These are phyloP conservation scores for Menura novaehollandiae DNA, from an alignment of 2,113 vertebrate species.

Conservation along the genomic window DNA sequence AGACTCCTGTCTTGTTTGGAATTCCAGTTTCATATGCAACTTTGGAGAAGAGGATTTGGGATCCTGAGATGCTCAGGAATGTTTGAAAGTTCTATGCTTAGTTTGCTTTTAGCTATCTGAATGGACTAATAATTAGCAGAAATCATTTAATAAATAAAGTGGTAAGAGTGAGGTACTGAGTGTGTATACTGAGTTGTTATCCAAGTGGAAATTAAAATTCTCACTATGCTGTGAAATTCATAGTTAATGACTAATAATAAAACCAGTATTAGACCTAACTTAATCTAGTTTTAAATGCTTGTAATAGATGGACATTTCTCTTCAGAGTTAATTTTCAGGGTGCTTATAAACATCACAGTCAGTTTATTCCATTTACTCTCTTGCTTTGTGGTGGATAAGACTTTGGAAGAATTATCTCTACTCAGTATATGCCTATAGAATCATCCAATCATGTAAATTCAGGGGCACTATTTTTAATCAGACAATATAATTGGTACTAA, in stretches of 20 bases:
- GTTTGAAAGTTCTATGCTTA: neutral
- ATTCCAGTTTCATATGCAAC: neutral
- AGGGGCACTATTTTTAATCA: constrained; percentile 63
- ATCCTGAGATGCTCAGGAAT: neutral
- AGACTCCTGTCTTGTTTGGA: neutral
- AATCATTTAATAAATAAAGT: neutral
- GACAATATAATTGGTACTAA: constrained; percentile 58
- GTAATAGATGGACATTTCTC: neutral
- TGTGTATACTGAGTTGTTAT: neutral
- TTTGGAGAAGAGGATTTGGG: neutral
- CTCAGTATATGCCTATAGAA: constrained; percentile 17
- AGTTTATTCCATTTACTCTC: constrained; percentile 3
- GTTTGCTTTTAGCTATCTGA: neutral
- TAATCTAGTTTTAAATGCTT: neutral
- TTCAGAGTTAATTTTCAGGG: constrained; percentile 15
- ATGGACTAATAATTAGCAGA: neutral
- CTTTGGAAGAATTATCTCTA: neutral
- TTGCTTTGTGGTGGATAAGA: neutral
- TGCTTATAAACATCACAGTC: neutral
- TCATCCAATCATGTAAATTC: constrained; percentile 59
- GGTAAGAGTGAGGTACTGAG: neutral
- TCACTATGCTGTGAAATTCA: neutral
- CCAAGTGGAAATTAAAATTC: neutral
- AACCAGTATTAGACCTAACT: neutral
- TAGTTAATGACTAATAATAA: neutral